Evolutionary conservation across 2,797 vertebrate species (phyloP), one percentile per base, ranked within the genome.

Genomic region (Mallotus villosus): DNA sequence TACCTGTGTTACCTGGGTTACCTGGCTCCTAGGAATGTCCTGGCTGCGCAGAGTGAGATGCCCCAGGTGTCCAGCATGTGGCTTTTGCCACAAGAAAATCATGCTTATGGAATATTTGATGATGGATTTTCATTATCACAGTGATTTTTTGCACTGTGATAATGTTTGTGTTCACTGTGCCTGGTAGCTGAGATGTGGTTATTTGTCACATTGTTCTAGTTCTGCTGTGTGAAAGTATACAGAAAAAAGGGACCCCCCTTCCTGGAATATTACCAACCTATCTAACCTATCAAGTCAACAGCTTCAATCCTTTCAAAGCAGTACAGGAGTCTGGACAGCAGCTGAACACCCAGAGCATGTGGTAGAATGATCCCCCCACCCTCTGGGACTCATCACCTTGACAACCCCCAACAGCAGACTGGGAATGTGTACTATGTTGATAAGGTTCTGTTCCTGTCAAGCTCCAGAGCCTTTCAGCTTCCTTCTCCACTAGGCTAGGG

Each of bases 351-450:
- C 2, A 22, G 24, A 22, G 21, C 17, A 24, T 65, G 27, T 5
- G 1, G 19, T 66, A 24, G 49, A 46, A 37, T 66, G 21, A 49
- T 29, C 5, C 34, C 62, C 12, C 34, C 17, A 34, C 61, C 29
- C 16, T 29, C 27, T 65, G 29, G 55, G n/a, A 3, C 37, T 53
- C 49, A 25, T 70, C 55, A 55, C 24, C 46, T 29, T 46, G 22
- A 34, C 78, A 63, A 19, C 71, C 75, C 57, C 61, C 25, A 14
- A 14, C 63, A 74, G 63, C 60, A 74, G 32, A 46, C 37, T 22
- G 61, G 71, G 80, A 87, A 82, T 80, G 73, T n/a, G 22, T 63
- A 74, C 69, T 63, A 78, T 82, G 57, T 61, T 79, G 82, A 84
- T 82, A 83, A 78, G 69, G 76, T 21, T 34, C 29, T n/a, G 55